Percentiles rank a stretch among this genome's conserved stretches.
Conservation (phyloP, 1,140 invertebrate species). For the Neuroterus valhalla region DNA sequence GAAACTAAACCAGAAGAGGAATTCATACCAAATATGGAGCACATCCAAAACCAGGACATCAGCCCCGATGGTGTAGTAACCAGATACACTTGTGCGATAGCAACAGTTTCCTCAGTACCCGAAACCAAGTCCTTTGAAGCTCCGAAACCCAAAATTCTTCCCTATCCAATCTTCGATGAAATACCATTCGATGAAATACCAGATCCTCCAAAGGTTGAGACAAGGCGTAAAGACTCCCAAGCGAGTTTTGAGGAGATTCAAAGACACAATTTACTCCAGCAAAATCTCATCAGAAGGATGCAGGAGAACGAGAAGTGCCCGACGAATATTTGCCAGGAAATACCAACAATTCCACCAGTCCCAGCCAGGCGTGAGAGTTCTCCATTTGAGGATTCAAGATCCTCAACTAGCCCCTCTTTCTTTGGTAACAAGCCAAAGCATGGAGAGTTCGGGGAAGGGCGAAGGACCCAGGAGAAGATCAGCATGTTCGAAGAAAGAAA, state of each 20-base stretch:
- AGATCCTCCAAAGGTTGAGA: not conserved
- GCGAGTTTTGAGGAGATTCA: slow-evolving; percentile 60
- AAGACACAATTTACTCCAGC: slow-evolving; percentile 69
- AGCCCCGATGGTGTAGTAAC: slow-evolving; percentile 67
- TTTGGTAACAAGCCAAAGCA: slow-evolving; percentile 44
- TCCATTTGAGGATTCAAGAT: not conserved
- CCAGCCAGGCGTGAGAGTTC: not conserved
- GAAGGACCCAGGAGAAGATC: slow-evolving; percentile 62
- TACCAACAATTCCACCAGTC: not conserved
- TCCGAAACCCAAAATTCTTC: slow-evolving; percentile 34
- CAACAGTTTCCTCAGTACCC: slow-evolving; percentile 59
- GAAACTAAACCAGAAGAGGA: not conserved
- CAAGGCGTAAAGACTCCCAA: not conserved
- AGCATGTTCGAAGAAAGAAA: slow-evolving; percentile 62
- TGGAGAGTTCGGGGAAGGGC: slow-evolving; percentile 49
- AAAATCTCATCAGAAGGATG: slow-evolving; percentile 60
- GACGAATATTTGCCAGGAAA: slow-evolving; percentile 46
- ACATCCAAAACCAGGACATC: slow-evolving; percentile 71
- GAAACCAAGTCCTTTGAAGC: slow-evolving; percentile 43
- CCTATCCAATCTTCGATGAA: not conserved
- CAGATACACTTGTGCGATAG: slow-evolving; percentile 67
- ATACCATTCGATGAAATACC: not conserved
- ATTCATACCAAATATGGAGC: slow-evolving; percentile 49
- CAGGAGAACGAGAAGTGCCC: slow-evolving; percentile 49
- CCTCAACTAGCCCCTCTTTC: slow-evolving; percentile 46